Evolutionary conservation across 2,113 vertebrate genomes (phyloP).

Genomic region (Isichthys henryi): DNA sequence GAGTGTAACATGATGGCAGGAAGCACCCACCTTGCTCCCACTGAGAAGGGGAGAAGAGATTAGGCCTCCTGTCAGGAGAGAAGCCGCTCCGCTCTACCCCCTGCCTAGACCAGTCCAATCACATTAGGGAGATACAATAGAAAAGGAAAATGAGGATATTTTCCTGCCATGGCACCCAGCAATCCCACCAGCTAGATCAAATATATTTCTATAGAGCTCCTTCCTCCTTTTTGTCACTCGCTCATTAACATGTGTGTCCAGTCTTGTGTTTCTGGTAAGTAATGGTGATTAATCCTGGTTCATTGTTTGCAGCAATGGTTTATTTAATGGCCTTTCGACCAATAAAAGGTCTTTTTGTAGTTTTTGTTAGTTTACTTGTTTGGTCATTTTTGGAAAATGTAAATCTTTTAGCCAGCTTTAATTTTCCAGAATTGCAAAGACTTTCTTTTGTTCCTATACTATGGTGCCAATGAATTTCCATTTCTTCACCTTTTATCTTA

Average conservation of each 20-base stretch:
- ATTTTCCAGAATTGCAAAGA: neutral
- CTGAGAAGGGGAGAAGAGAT: slow-evolving; percentile 11
- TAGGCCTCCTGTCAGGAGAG: slow-evolving; percentile 28
- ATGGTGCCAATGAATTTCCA: neutral
- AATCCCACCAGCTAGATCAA: neutral
- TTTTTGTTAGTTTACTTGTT: neutral
- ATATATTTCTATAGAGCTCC: neutral
- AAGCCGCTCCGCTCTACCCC: slow-evolving; percentile 36
- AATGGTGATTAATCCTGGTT: neutral
- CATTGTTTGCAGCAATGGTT: neutral
- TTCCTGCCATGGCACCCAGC: slow-evolving; percentile 35
- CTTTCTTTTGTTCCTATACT: neutral
- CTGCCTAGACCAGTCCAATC: slow-evolving; percentile 36
- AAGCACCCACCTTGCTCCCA: neutral
- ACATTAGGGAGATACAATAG: slow-evolving; percentile 39
- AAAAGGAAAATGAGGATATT: slow-evolving; percentile 45
- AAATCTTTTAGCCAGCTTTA: neutral
- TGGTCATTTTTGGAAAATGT: neutral
- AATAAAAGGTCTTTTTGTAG: neutral
- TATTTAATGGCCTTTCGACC: neutral
- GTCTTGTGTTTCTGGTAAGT: neutral
- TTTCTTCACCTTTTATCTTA: neutral
- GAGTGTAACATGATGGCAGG: neutral
- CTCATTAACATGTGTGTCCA: neutral
- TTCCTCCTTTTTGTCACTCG: neutral